Conservation (phyloP, 2,888 invertebrate genomes). For the Spatulosminthurus flaviceps region DNA sequence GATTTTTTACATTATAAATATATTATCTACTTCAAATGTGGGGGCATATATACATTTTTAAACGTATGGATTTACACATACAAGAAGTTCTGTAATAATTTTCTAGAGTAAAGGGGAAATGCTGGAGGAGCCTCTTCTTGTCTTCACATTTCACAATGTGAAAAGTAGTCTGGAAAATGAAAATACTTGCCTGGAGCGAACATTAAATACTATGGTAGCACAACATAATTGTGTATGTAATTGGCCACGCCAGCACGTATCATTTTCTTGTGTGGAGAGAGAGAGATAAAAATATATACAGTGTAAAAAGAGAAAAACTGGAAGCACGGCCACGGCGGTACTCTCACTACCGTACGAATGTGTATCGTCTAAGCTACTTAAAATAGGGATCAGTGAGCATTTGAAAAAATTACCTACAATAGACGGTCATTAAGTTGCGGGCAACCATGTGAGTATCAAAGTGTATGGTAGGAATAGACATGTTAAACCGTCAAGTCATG, state of each 20-base stretch:
- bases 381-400: conserved; percentile 9
- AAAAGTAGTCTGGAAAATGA: not conserved
- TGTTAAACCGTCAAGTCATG: not conserved
- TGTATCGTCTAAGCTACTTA: not conserved
- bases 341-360: not conserved
- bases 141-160: not conserved
- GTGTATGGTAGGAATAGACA: not conserved
- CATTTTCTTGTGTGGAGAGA: conserved; percentile 42
- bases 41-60: too few relatives aligned
- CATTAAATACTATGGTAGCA: conserved; percentile 35
- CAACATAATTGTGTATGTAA: conserved; percentile 41
- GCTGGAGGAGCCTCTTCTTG: not conserved
- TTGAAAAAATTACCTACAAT: not conserved
- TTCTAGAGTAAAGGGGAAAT: not conserved
- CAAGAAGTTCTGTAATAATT: too few relatives aligned
- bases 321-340: not conserved
- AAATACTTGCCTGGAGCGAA: conserved; percentile 19
- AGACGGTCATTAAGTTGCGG: not conserved
- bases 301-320: not conserved
- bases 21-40: too few relatives aligned
- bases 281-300: conserved; percentile 23
- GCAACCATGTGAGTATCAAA: not conserved
- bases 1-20: too few relatives aligned
- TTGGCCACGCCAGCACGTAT: conserved; percentile 42
- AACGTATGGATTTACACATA: too few relatives aligned